Conservation (phyloP, 2,113 vertebrate genomes). For the Chaetops frenatus region DNA sequence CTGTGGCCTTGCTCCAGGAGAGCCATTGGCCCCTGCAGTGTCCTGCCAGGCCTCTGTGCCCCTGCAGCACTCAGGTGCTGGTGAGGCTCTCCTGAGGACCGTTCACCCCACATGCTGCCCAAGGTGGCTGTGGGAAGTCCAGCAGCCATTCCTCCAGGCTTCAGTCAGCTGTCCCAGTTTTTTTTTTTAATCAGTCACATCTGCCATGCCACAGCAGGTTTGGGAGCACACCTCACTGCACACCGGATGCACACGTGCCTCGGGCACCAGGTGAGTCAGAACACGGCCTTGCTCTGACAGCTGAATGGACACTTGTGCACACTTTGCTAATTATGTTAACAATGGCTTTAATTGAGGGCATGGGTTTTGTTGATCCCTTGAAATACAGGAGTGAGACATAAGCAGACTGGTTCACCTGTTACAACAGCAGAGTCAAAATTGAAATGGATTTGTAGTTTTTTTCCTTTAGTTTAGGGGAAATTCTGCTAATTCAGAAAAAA, state of each 20-base stretch:
- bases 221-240: background rate
- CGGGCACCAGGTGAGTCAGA: background rate
- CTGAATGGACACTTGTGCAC: background rate
- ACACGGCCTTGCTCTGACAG: background rate
- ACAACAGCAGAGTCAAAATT: background rate
- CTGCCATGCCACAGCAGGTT: background rate
- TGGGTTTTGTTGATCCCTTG: background rate
- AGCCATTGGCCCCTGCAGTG: background rate
- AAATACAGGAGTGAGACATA: background rate
- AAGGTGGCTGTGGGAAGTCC: background rate
- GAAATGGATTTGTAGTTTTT: background rate
- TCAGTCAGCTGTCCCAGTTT: background rate
- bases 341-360: background rate
- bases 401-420: background rate
- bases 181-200: background rate
- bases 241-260: background rate
- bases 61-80: background rate
- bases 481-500: background rate
- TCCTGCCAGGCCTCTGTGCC: background rate
- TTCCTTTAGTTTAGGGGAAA: background rate
- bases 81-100: background rate
- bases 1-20: background rate
- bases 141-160: background rate
- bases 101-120: accelerated
- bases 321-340: background rate